Evolutionary conservation across 1,140 invertebrate species (phyloP).

Genomic region (Cheumatopsyche charites): DNA sequence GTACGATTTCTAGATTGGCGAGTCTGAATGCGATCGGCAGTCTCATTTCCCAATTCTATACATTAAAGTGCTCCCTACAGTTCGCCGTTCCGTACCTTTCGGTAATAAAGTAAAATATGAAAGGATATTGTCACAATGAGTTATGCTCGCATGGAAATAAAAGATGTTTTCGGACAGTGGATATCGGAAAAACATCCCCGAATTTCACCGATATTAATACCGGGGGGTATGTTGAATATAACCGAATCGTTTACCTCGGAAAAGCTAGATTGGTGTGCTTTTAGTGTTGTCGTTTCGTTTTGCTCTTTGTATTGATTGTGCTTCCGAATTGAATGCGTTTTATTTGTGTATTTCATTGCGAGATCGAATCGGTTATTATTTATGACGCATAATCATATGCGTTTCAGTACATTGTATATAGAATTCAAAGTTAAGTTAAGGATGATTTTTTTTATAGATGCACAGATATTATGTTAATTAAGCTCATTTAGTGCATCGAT

Average conservation of each 20-base stretch:
- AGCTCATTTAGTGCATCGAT: too few species aligned
- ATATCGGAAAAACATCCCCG: neutral
- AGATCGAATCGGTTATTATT: too few species aligned
- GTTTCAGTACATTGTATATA: too few species aligned
- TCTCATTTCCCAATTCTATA: constrained; percentile 32
- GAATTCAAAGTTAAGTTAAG: too few species aligned
- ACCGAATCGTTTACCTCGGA: neutral
- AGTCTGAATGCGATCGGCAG: constrained; percentile 4
- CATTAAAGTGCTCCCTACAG: constrained; percentile 10
- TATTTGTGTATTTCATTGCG: neutral
- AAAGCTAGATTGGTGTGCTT: neutral
- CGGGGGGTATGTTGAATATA: neutral
- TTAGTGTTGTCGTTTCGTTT: neutral
- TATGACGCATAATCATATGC: too few species aligned
- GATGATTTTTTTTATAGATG: too few species aligned
- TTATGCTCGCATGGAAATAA: constrained; percentile 17
- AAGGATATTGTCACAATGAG: constrained; percentile 31
- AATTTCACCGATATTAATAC: neutral
- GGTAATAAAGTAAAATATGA: constrained; percentile 34
- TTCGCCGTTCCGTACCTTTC: neutral
- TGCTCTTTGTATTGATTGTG: neutral
- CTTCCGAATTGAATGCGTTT: neutral
- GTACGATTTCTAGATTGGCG: neutral
- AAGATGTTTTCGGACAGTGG: constrained; percentile 24
- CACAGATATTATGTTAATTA: too few species aligned